phyloP scores from a whole-genome alignment of 2,797 vertebrate genomes.

The Ctenosaura bakeri region DNA sequence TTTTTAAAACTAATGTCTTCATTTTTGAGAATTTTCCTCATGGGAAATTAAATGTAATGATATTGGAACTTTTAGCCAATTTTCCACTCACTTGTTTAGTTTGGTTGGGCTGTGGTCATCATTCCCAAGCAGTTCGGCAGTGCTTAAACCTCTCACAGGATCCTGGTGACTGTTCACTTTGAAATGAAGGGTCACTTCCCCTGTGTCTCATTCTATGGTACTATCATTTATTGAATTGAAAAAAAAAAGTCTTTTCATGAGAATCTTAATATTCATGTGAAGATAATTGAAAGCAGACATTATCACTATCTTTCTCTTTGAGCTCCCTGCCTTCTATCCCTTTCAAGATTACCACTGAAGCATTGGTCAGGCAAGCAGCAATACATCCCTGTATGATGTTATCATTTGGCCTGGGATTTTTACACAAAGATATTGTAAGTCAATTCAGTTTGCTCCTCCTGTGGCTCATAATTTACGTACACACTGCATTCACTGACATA shows the following conservation, averaged over 20 bases:
- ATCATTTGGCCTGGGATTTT: neutral
- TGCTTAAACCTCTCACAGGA: neutral
- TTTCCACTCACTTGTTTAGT: neutral
- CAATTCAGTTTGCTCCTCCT: slow-evolving; percentile 8
- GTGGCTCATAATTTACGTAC: slow-evolving; percentile 5
- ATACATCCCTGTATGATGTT: neutral
- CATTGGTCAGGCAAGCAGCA: neutral
- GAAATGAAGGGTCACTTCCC: neutral
- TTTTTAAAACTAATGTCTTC: neutral
- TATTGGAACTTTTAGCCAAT: neutral
- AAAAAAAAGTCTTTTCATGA: neutral
- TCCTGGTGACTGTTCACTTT: neutral
- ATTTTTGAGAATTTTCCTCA: neutral
- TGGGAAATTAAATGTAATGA: neutral
- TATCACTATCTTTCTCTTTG: neutral
- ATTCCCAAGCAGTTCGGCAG: neutral
- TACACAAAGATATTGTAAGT: slow-evolving; percentile 21
- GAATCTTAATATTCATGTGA: neutral
- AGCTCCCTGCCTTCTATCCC: neutral
- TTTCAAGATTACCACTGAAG: neutral
- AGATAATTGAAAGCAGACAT: neutral
- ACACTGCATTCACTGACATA: neutral
- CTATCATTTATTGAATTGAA: neutral
- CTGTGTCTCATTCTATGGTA: neutral
- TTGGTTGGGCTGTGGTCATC: neutral